phyloP scores from a whole-genome alignment of 2,888 invertebrate species.

The Agrochola lota region DNA sequence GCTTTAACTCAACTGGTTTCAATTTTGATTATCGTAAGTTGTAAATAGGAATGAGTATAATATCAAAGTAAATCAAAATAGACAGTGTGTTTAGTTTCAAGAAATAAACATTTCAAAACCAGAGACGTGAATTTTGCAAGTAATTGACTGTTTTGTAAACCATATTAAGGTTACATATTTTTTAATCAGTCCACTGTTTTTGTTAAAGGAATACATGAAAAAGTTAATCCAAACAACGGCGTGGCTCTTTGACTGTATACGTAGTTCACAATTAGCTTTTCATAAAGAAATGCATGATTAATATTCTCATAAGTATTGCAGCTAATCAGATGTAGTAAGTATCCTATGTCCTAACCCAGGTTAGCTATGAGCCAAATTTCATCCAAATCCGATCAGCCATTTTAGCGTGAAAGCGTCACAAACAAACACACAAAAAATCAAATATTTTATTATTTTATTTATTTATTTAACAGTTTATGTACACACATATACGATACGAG shows the following conservation, averaged over 20 bases:
- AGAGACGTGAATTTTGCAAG: background rate
- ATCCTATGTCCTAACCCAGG: too few species aligned
- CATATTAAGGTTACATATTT: too few species aligned
- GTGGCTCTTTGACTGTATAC: background rate
- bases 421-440: too few species aligned
- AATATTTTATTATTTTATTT: too few species aligned
- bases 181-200: background rate
- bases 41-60: background rate
- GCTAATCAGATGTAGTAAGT: background rate
- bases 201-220: too few species aligned
- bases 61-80: conserved; percentile 29
- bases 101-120: conserved; percentile 1
- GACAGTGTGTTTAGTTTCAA: conserved; percentile 20
- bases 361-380: too few species aligned
- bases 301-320: background rate
- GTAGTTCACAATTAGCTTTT: background rate
- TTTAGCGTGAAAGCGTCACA: too few species aligned
- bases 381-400: too few species aligned
- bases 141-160: background rate
- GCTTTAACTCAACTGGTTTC: conserved; percentile 10
- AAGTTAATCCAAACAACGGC: background rate
- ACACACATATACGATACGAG: too few species aligned
- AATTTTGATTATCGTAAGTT: conserved; percentile 10
- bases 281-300: background rate
- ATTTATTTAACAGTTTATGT: too few species aligned